Evolutionary conservation across 2,888 invertebrate species (phyloP).

Genomic region (Clistopyga incitator): DNA sequence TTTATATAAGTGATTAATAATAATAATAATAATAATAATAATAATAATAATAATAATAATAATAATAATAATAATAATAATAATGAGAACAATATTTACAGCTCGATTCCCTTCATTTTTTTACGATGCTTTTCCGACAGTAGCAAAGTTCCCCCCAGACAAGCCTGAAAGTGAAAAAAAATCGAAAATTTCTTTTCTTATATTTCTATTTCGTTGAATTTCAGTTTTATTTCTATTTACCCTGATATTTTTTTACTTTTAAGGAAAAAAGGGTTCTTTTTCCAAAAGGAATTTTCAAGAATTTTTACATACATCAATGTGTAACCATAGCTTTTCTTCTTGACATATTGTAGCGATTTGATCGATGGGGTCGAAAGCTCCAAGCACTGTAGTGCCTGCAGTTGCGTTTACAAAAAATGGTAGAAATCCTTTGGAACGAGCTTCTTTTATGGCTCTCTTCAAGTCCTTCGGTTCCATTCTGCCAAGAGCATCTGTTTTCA

Average conservation of each 20-base stretch:
- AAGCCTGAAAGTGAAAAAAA: constrained; percentile 85
- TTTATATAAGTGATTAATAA: too few relatives aligned
- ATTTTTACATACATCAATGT: constrained; percentile 89
- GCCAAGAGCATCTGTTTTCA: constrained; percentile 89
- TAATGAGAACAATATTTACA: constrained; percentile 83
- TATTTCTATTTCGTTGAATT: not conserved
- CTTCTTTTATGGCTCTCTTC: constrained; percentile 86
- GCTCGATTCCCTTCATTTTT: constrained; percentile 88
- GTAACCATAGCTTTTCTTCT: constrained; percentile 90
- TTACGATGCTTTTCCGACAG: constrained; percentile 88
- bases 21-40: too few relatives aligned
- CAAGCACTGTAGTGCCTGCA: constrained; percentile 93
- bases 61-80: not conserved
- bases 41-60: constrained; percentile 52
- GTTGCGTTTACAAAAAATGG: constrained; percentile 91
- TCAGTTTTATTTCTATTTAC: too few relatives aligned
- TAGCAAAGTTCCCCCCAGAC: constrained; percentile 91
- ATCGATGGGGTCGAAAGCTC: constrained; percentile 92
- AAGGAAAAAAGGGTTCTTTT: too few relatives aligned
- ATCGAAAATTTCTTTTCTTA: not conserved
- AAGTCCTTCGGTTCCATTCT: constrained; percentile 88
- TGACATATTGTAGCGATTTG: constrained; percentile 89
- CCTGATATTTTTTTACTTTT: too few relatives aligned
- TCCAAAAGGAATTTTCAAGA: too few relatives aligned
- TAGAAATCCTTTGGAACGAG: constrained; percentile 84